Conservation (phyloP, 1,140 invertebrate genomes). For the Temnothorax nylanderi region DNA sequence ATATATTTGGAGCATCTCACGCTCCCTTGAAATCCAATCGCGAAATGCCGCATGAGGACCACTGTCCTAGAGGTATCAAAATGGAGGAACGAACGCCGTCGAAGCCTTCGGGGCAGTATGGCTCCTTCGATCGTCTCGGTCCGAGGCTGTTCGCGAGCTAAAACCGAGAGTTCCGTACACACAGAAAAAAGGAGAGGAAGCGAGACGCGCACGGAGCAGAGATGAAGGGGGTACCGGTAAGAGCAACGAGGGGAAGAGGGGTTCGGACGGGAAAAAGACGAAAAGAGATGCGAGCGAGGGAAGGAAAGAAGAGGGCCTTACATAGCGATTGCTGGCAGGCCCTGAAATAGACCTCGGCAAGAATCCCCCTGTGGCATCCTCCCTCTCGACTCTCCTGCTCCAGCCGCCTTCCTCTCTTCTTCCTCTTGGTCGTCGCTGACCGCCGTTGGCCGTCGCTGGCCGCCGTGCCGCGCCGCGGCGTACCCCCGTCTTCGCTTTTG, state of each 20-base stretch:
- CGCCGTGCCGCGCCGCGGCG: conserved; percentile 55
- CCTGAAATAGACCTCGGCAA: conserved; percentile 82
- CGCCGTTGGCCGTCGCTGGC: conserved; percentile 50
- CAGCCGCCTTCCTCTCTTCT: conserved; percentile 60
- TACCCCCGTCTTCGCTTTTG: conserved; percentile 77
- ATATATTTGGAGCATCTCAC: not conserved
- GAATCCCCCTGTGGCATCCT: conserved; percentile 77
- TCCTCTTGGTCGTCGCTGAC: conserved; percentile 58
- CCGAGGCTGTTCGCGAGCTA: conserved; percentile 70
- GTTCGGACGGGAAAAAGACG: conserved; percentile 17
- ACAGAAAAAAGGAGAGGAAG: conserved; percentile 38
- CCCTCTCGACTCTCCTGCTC: conserved; percentile 62
- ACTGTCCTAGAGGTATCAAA: conserved; percentile 75
- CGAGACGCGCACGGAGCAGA: not conserved
- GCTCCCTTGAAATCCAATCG: not conserved
- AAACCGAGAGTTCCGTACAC: conserved; percentile 66
- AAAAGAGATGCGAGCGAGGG: conserved; percentile 24
- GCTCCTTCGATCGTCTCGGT: conserved; percentile 65
- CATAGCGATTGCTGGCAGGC: conserved; percentile 77
- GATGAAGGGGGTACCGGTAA: conserved; percentile 11
- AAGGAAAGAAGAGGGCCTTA: conserved; percentile 71
- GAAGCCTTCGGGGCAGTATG: conserved; percentile 67
- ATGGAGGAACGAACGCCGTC: conserved; percentile 64
- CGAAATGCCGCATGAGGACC: conserved; percentile 67
- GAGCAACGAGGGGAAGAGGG: not conserved